Evolutionary conservation across 1,140 invertebrate species (phyloP), one percentile per base, ranked within the genome.

Genomic region (Pseudoatta argentina): DNA sequence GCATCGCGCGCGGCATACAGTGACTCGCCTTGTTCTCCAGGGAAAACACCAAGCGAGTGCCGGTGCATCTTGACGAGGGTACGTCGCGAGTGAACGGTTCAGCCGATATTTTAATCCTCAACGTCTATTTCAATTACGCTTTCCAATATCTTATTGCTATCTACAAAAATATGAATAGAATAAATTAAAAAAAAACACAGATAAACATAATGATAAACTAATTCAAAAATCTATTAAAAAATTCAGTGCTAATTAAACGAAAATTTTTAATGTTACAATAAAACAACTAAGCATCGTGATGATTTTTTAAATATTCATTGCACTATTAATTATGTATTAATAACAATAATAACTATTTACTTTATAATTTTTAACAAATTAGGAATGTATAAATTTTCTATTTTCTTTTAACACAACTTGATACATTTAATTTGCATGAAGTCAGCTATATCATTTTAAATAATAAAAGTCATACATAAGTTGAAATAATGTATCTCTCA

Each of bases 11-110:
- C 79, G 14, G 53, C 27, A 63, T 34, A 91, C 82, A 90, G 76
- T 90, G 88, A 88, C 44, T 87, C 10, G 77, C 86, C 89, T 91
- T 90, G 89, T 90, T 78, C 82, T 69, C 81, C 27, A 73, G 55
- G 57, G 69, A 83, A 83, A 83, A 63, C 69, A 39, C 7, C 61
- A 14, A 55, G 63, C 14, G 30, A 83, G 14, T 6, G 69, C 34
- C 53, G 79, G 30, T 82, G 79, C 55, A 73, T 83, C 55, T 61
- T 21, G 55, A 73, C 55, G 69, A 75, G 27, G 30, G n/a, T 63
- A 61, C 75, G 16, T 27, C 61, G 76, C 24, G 24, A 10, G 21
- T 18, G 27, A 34, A 75, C 64, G 21, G 24, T 39, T 61, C 39
- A 39, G 7, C 27, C 39, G 51, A 73, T 61, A 63, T 83, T 75